Evolutionary conservation across 2,113 vertebrate species (phyloP).

Genomic region (Cyphomyrus plagiostoma): DNA sequence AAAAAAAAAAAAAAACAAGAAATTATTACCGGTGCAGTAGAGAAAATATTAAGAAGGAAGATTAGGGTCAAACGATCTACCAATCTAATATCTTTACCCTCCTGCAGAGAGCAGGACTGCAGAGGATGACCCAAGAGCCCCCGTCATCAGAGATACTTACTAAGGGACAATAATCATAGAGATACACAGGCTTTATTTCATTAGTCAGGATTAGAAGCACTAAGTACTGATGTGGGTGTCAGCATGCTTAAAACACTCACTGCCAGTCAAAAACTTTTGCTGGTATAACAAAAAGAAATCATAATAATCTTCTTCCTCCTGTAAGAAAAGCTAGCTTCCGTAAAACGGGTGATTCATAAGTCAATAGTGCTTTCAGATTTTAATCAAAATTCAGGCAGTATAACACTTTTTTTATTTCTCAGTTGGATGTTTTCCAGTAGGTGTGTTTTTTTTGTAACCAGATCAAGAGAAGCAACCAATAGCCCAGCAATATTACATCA

Average conservation of each 20-base stretch:
- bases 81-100: neutral
- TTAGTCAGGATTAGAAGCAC: neutral
- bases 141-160: neutral
- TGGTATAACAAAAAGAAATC: neutral
- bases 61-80: neutral
- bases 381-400: neutral
- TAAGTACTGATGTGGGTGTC: neutral
- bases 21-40: neutral
- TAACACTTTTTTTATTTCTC: neutral
- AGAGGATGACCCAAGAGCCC: neutral
- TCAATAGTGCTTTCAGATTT: neutral
- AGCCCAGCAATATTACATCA: neutral
- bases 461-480: neutral
- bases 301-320: neutral
- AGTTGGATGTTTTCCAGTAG: neutral
- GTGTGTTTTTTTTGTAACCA: neutral
- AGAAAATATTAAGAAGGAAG: neutral
- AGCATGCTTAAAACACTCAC: neutral
- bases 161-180: neutral
- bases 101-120: neutral
- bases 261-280: neutral
- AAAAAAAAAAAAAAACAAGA: neutral
- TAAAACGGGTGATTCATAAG: neutral
- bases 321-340: neutral
- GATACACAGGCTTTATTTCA: neutral